Base-by-base conservation (phyloP, 1,140 invertebrate genomes). In the Drosophila rufa region DNA sequence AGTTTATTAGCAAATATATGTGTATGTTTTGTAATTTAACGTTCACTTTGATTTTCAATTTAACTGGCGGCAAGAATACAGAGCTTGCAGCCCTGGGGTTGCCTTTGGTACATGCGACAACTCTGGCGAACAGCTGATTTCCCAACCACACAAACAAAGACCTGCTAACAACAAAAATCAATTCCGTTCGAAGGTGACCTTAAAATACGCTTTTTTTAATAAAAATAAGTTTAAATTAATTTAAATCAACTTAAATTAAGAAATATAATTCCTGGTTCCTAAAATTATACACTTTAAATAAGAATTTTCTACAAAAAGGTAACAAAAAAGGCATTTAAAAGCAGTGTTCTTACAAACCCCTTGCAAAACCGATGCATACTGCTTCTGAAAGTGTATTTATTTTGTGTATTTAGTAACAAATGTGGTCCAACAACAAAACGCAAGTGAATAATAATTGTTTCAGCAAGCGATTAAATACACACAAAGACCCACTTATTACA, bases 381-480 rank as follows among this genome's bases (percentile, higher is more conserved):
- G 1, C 19, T 22, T 22, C 1, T 1, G 3, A 1, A 11, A 75
- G 71, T 11, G 69, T 55, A 55, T 75, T 43, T 40, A 40, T 43
- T 19, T 36, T 60, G 55, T 73, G 51, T 56, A 65, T 76, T 48
- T 55, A 68, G 40, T 46, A 65, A 66, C 48, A 65, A 55, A 59
- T 64, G 64, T 75, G 50, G 56, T 30, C 38, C 50, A 79, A 50
- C 62, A 76, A 82, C 73, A 87, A 55, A 80, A 50, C 30, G 30
- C 47, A 27, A 36, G 38, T 51, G 45, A 60, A 67, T 65, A 66
- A 56, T 70, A 68, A 56, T 70, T 70, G 79, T 61, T 56, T 56
- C 19, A 56, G 66, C 75, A 87, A 48, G 60, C 66, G 65, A 82
- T 73, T 80, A 82, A 78, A 60, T 58, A 42, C 51, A 73, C 36